Evolutionary conservation across 2,797 vertebrate species (phyloP).

Genomic region (Pangasius djambal): DNA sequence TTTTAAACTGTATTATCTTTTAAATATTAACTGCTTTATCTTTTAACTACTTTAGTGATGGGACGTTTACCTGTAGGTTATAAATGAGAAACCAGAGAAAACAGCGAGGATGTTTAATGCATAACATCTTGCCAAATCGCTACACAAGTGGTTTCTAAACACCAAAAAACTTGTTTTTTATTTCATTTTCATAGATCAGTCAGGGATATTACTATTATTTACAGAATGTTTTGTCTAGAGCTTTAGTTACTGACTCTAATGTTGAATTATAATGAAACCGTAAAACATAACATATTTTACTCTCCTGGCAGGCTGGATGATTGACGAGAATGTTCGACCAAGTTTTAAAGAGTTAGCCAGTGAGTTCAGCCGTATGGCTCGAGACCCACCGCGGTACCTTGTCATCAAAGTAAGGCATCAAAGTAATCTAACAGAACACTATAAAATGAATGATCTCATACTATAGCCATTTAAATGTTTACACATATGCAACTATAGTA

Average conservation of each 20-base stretch:
- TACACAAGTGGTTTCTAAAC: background rate
- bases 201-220: background rate
- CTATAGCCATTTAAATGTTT: background rate
- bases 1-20: background rate
- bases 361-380: slow-evolving; percentile 95
- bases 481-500: background rate
- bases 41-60: background rate
- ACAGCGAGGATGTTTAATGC: background rate
- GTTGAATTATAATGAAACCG: background rate
- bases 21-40: background rate
- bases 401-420: slow-evolving; percentile 85
- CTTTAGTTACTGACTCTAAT: background rate
- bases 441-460: background rate
- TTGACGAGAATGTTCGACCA: slow-evolving; percentile 93
- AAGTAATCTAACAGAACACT: background rate
- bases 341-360: slow-evolving; percentile 95
- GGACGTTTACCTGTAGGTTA: background rate
- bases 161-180: background rate
- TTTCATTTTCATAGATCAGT: background rate
- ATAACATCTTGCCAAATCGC: background rate
- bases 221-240: background rate
- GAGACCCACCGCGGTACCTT: slow-evolving; percentile 91
- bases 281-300: background rate
- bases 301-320: slow-evolving; percentile 89
- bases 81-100: background rate